phyloP scores from a whole-genome alignment of 2,113 vertebrate species.

The Barnardius zonarius region DNA sequence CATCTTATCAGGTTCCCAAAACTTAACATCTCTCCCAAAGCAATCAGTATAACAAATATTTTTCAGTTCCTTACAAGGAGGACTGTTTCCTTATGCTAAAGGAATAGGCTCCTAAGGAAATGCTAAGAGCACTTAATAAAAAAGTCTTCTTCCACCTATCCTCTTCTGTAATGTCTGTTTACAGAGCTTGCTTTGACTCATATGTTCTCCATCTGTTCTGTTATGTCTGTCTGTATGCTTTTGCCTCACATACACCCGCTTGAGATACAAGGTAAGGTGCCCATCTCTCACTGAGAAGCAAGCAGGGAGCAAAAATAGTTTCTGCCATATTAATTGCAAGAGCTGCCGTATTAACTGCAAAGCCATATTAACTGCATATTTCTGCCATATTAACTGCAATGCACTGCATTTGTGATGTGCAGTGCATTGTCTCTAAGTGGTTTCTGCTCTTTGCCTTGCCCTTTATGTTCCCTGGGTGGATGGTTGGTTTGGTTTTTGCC shows the following conservation, averaged over 20 bases:
- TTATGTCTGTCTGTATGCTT: not conserved
- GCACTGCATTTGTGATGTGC: not conserved
- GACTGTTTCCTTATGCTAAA: not conserved
- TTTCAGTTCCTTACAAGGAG: not conserved
- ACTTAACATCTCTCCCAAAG: not conserved
- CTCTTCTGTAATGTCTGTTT: not conserved
- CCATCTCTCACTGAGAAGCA: not conserved
- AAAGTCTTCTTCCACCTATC: not conserved
- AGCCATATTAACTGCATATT: not conserved
- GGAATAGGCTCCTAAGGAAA: not conserved
- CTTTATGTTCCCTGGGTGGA: not conserved
- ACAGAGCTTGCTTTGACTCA: slow-evolving; percentile 10
- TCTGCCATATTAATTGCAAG: not conserved
- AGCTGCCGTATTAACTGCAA: not conserved
- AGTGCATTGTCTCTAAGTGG: not conserved
- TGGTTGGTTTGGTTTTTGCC: rapidly evolving
- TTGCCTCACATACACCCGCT: not conserved
- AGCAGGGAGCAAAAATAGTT: not conserved
- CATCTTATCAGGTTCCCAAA: not conserved
- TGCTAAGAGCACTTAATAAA: slow-evolving; percentile 1
- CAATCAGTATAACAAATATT: not conserved
- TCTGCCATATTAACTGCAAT: not conserved
- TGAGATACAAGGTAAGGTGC: not conserved
- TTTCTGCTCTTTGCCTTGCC: not conserved
- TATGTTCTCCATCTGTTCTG: slow-evolving; percentile 31